These are phyloP conservation scores for Aspidiotus destructor DNA, from an alignment of 2,888 invertebrate species.

Conservation along the genomic window DNA sequence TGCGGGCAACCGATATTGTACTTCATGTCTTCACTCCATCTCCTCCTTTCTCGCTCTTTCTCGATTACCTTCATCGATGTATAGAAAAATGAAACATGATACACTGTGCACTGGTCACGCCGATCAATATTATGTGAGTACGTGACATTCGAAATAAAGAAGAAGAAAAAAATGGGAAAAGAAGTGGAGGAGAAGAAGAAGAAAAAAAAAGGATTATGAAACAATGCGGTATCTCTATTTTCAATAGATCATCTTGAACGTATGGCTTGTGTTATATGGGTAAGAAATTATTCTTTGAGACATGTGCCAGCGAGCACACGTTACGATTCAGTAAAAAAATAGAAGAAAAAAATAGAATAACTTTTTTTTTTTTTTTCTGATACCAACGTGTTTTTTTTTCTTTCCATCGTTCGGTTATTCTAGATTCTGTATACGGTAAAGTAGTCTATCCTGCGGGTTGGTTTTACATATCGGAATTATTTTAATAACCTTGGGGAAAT, in stretches of 20 bases:
- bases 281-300: not conserved
- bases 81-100: conserved; percentile 9
- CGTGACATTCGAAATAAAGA: conserved; percentile 12
- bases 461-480: too few species aligned
- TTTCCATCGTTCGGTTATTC: too few species aligned
- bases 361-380: too few species aligned
- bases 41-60: not conserved
- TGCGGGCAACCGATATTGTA: conserved; percentile 3
- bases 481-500: too few species aligned
- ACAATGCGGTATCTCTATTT: conserved; percentile 10
- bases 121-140: conserved; percentile 13
- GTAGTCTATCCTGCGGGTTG: too few species aligned
- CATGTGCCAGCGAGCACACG: not conserved
- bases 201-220: conserved; percentile 6
- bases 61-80: not conserved
- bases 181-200: not conserved
- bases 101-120: conserved; percentile 10
- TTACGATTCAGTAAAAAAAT: too few species aligned
- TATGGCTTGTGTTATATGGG: not conserved
- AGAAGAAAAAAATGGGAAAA: not conserved
- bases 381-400: too few species aligned
- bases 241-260: conserved; percentile 1
- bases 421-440: too few species aligned
- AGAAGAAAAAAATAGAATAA: too few species aligned
- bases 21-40: not conserved